phyloP scores from a whole-genome alignment of 2,113 vertebrate species.

The Brachypteracias leptosomus region DNA sequence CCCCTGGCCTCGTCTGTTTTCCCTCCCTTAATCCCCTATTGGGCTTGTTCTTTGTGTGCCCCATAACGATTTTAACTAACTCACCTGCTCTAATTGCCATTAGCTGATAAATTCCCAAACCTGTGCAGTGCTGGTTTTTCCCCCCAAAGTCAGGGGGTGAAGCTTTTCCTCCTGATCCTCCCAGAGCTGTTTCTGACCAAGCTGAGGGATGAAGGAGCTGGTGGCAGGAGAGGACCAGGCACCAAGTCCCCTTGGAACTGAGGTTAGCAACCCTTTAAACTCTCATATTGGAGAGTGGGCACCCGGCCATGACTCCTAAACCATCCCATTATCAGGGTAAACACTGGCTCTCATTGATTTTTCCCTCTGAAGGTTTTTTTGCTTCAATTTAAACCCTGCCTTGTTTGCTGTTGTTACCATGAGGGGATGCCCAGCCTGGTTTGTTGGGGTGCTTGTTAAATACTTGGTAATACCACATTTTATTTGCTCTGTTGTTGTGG shows the following conservation, averaged over 20 bases:
- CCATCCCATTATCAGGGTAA: background rate
- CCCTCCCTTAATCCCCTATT: background rate
- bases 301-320: background rate
- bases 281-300: background rate
- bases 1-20: too few species aligned
- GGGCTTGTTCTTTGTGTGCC: background rate
- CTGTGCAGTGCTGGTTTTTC: rapidly evolving
- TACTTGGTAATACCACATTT: background rate
- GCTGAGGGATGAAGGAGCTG: too few species aligned
- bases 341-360: background rate
- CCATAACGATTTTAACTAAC: background rate
- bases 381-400: background rate
- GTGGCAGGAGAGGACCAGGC: background rate
- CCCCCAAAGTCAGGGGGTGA: background rate
- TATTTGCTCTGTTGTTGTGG: background rate
- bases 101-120: background rate
- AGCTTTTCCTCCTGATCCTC: background rate
- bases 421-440: background rate
- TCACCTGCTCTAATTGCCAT: background rate
- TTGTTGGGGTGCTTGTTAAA: background rate
- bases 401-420: constrained; percentile 32
- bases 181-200: rapidly evolving
- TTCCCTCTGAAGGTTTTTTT: background rate
- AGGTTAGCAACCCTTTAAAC: background rate
- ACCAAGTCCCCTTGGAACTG: rapidly evolving